These are phyloP conservation scores for Eupithecia pulchellata DNA, from an alignment of 2,888 invertebrate genomes.

Conservation along the genomic window DNA sequence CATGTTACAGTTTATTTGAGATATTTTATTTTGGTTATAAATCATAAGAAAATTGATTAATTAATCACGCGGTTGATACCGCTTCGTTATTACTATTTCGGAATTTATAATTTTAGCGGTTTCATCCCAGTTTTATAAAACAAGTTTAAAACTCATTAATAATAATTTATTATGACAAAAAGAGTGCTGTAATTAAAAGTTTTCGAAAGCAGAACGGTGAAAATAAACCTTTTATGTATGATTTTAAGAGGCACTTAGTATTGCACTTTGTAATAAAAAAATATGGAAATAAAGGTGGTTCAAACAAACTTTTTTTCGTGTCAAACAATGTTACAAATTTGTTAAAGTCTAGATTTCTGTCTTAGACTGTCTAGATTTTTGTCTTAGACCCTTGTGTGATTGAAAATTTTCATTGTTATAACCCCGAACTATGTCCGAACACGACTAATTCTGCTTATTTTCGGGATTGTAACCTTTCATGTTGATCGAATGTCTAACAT, in stretches of 20 bases:
- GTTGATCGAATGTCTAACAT: no score
- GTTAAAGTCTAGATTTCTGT: no score
- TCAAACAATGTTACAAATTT: not conserved
- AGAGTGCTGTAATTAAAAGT: constrained; percentile 53
- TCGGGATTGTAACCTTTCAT: no score
- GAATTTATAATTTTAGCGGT: not conserved
- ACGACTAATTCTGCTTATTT: no score
- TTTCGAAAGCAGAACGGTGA: constrained; percentile 56
- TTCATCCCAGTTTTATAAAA: not conserved
- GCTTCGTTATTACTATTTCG: not conserved
- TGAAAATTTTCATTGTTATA: no score
- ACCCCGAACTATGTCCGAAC: no score
- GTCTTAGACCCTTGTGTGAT: no score
- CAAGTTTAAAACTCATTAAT: constrained; percentile 22
- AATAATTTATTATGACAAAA: constrained; percentile 36
- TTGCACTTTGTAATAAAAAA: constrained; percentile 18
- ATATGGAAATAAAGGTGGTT: constrained; percentile 9
- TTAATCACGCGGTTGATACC: not conserved
- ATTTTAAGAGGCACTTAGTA: constrained; percentile 47
- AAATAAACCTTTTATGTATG: constrained; percentile 49
- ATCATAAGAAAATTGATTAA: constrained; percentile 6
- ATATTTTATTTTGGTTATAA: not conserved
- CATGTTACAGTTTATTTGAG: not conserved
- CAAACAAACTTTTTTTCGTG: not conserved
- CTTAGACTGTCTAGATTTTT: no score